Evolutionary conservation across 64 coral and sea anemone species (phyloP).

Genomic region (Stylophora pistillata): DNA sequence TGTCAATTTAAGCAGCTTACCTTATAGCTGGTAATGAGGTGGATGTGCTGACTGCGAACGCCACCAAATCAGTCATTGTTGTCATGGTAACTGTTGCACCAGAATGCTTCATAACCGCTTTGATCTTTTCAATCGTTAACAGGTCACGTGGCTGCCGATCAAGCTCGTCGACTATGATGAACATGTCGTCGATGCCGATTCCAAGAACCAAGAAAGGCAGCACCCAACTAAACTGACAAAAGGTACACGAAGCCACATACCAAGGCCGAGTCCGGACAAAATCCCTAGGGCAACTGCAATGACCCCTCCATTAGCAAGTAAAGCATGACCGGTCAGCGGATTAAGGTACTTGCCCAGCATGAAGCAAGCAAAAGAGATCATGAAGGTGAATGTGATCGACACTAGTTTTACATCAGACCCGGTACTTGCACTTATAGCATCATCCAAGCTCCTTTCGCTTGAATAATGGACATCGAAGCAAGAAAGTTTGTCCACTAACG

Average conservation of each 20-base stretch:
- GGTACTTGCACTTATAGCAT: slow-evolving; percentile 49
- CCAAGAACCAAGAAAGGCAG: slow-evolving; percentile 79
- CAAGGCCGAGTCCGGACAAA: too few species aligned
- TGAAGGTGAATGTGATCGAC: slow-evolving; percentile 51
- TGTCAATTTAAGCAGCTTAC: background rate
- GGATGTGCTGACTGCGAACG: slow-evolving; percentile 82
- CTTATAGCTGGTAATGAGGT: slow-evolving; percentile 48
- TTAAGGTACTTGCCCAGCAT: slow-evolving; percentile 55
- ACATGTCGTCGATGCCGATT: slow-evolving; percentile 91
- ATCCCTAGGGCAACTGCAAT: too few species aligned
- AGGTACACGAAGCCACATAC: slow-evolving; percentile 17
- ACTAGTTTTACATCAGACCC: slow-evolving; percentile 27
- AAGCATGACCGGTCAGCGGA: too few species aligned
- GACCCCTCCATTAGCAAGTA: too few species aligned
- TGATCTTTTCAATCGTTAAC: slow-evolving; percentile 44
- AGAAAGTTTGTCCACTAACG: background rate
- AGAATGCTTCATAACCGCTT: slow-evolving; percentile 71
- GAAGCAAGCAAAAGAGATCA: slow-evolving; percentile 47
- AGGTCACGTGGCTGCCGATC: slow-evolving; percentile 53
- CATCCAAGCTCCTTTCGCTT: slow-evolving; percentile 46
- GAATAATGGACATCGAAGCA: slow-evolving; percentile 27
- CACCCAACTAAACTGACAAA: slow-evolving; percentile 77
- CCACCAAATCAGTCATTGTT: too few species aligned
- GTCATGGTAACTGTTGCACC: slow-evolving; percentile 91
- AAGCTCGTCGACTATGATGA: slow-evolving; percentile 76